Percentiles rank a stretch among this genome's conserved stretches.
Conservation (phyloP, 2,797 vertebrate genomes). For the Forpus xanthops region DNA sequence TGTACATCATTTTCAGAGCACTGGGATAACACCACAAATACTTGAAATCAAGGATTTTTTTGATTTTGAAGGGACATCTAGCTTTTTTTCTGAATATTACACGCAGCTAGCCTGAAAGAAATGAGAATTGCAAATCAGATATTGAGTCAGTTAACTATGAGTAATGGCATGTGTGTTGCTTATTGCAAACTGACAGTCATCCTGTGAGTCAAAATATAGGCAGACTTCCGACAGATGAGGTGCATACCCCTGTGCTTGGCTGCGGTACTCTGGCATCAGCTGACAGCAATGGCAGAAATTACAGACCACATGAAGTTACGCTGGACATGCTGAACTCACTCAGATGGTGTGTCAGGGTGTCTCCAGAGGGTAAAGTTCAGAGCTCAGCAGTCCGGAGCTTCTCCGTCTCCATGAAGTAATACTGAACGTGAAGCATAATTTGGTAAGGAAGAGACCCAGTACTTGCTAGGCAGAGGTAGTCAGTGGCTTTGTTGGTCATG, state of each 20-base stretch:
- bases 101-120: not conserved
- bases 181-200: not conserved
- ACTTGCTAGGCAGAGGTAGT: not conserved
- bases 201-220: not conserved
- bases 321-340: not conserved
- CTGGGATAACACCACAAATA: not conserved
- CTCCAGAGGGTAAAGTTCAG: not conserved
- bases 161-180: not conserved
- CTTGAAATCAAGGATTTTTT: not conserved
- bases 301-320: not conserved
- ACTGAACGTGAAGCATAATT: not conserved
- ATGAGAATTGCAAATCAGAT: not conserved
- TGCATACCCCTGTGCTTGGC: fast-evolving
- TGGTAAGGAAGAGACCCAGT: not conserved
- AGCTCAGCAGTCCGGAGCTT: not conserved
- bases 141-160: not conserved
- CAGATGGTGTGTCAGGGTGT: not conserved
- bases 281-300: not conserved
- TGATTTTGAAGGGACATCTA: not conserved
- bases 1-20: not conserved
- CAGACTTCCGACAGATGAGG: not conserved
- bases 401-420: not conserved
- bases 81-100: not conserved
- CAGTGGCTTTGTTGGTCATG: not conserved
- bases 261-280: not conserved